Evolutionary conservation across 2,113 vertebrate species (phyloP).

Genomic region (Gulo gulo): DNA sequence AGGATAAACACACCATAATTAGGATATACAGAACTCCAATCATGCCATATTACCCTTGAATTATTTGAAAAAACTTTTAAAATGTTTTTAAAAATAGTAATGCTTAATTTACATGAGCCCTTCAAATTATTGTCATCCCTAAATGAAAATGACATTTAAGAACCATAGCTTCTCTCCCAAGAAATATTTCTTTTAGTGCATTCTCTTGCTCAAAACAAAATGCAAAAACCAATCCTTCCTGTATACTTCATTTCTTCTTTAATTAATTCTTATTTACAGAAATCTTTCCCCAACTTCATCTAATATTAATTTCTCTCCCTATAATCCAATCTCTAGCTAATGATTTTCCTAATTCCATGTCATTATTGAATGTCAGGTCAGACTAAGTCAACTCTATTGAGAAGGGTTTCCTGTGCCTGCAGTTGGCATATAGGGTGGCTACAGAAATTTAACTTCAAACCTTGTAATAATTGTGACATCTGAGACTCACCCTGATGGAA

Average conservation of each 20-base stretch:
- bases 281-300: neutral
- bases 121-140: conserved; percentile 3
- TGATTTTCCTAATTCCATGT: neutral
- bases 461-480: neutral
- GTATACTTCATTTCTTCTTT: neutral
- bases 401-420: neutral
- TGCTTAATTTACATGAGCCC: neutral
- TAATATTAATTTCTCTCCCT: conserved; percentile 9
- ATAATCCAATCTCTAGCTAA: neutral
- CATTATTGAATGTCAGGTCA: conserved; percentile 3
- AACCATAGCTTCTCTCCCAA: neutral
- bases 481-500: neutral
- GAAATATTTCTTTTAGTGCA: neutral
- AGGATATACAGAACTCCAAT: neutral
- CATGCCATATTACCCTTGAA: neutral
- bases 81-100: neutral
- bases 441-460: neutral
- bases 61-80: neutral
- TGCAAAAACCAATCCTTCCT: neutral
- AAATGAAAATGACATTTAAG: conserved; percentile 35
- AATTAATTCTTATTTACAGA: neutral
- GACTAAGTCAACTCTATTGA: neutral
- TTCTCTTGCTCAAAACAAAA: conserved; percentile 16
- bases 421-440: neutral
- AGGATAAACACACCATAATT: neutral